phyloP scores from a whole-genome alignment of 64 coral and sea anemone species.

The Orbicella faveolata region DNA sequence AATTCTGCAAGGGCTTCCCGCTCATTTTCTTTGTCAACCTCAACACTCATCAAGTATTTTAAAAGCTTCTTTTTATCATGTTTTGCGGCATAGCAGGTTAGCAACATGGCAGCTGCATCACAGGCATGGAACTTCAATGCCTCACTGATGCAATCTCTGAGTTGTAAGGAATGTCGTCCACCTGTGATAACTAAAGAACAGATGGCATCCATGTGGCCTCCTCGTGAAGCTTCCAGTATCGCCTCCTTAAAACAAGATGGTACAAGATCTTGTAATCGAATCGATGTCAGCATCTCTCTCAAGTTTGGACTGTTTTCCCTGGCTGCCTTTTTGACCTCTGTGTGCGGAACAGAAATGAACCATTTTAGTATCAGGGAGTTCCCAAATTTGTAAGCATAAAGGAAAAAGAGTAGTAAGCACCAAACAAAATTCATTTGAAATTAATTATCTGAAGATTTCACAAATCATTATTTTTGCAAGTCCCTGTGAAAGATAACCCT shows the following conservation, averaged over 20 bases:
- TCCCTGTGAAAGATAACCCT: too few relatives aligned
- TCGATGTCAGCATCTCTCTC: slow-evolving; percentile 58
- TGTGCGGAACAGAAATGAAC: background rate
- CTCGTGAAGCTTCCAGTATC: slow-evolving; percentile 58
- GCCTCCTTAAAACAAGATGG: slow-evolving; percentile 80
- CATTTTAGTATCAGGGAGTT: background rate
- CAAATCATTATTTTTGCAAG: too few relatives aligned
- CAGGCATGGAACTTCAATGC: slow-evolving; percentile 61
- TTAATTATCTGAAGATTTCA: too few relatives aligned
- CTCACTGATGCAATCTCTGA: slow-evolving; percentile 56
- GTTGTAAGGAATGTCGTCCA: slow-evolving; percentile 44
- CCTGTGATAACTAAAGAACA: slow-evolving; percentile 73
- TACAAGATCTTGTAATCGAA: slow-evolving; percentile 41
- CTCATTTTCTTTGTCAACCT: slow-evolving; percentile 18
- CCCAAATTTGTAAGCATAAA: too few relatives aligned
- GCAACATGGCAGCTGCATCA: slow-evolving; percentile 72
- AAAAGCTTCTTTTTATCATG: slow-evolving; percentile 48
- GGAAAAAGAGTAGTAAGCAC: too few relatives aligned
- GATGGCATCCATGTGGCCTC: slow-evolving; percentile 77
- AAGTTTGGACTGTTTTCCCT: slow-evolving; percentile 59
- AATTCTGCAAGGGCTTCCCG: slow-evolving; percentile 27
- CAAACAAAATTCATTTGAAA: too few relatives aligned
- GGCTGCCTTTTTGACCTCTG: slow-evolving; percentile 86
- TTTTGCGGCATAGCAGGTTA: slow-evolving; percentile 78
- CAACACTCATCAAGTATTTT: slow-evolving; percentile 44